Percentiles rank a stretch among this genome's conserved stretches.
Evolutionary conservation across 2,888 invertebrate species (phyloP).

Genomic region (Fragum fragum): DNA sequence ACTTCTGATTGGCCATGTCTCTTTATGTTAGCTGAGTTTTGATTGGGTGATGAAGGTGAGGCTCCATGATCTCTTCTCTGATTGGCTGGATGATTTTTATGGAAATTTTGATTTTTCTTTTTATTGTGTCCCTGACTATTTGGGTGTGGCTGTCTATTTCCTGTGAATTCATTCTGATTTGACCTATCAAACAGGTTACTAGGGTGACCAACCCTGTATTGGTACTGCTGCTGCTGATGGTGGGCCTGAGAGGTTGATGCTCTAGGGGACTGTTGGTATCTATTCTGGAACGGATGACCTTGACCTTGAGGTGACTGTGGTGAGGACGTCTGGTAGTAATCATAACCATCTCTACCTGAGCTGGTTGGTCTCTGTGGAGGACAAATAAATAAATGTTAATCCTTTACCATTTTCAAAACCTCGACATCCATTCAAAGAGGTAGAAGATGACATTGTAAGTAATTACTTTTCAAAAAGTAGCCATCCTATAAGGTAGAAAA

Average conservation of each 20-base stretch:
- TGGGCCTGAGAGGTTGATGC: slow-evolving; percentile 17
- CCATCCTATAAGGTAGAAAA: too few species aligned
- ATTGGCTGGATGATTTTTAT: slow-evolving; percentile 36
- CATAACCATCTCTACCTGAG: background rate
- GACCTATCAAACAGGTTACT: slow-evolving; percentile 31
- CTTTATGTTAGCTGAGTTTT: slow-evolving; percentile 22
- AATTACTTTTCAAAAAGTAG: too few species aligned
- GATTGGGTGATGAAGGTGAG: slow-evolving; percentile 33
- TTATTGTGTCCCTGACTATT: slow-evolving; percentile 25
- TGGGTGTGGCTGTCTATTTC: slow-evolving; percentile 10
- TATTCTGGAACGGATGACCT: slow-evolving; percentile 28
- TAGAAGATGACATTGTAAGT: too few species aligned
- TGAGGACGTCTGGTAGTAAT: slow-evolving; percentile 27
- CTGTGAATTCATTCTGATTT: slow-evolving; percentile 49
- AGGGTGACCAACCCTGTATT: background rate
- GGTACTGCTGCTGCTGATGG: slow-evolving; percentile 15
- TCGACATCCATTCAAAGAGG: too few species aligned
- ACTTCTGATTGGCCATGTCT: slow-evolving; percentile 28
- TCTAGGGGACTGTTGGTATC: slow-evolving; percentile 20
- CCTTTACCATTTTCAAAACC: too few species aligned
- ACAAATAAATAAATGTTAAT: background rate
- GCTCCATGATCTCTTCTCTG: slow-evolving; percentile 29
- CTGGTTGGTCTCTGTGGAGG: background rate
- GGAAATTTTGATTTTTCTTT: slow-evolving; percentile 15
- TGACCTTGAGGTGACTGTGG: slow-evolving; percentile 27